Evolutionary conservation across 2,113 vertebrate genomes (phyloP).

Genomic region (Spizaetus ornatus): DNA sequence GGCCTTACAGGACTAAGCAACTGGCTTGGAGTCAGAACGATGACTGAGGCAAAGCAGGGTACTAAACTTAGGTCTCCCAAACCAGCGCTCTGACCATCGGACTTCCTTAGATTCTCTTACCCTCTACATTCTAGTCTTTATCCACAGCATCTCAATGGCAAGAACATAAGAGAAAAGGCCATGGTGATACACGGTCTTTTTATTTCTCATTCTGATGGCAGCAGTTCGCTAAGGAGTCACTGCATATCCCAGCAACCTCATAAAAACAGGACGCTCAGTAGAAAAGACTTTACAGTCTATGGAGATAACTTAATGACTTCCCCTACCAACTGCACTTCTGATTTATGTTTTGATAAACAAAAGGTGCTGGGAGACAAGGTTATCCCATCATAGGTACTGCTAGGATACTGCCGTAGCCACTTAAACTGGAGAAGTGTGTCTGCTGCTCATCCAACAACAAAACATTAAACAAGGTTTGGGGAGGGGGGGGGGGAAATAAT

Average conservation of each 20-base stretch:
- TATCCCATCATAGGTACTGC: neutral
- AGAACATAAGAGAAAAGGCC: neutral
- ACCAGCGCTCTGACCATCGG: neutral
- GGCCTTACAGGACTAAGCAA: neutral
- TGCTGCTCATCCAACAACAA: neutral
- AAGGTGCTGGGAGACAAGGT: neutral
- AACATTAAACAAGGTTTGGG: neutral
- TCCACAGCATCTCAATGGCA: neutral
- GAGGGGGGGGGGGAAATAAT: rapidly evolving
- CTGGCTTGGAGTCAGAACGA: neutral
- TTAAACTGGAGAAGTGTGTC: neutral
- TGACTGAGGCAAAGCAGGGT: neutral
- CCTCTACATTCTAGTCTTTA: neutral
- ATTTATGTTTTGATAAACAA: neutral
- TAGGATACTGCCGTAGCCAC: neutral
- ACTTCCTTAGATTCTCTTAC: neutral
- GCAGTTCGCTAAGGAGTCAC: neutral
- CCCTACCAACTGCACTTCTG: neutral
- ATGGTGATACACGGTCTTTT: neutral
- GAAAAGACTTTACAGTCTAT: neutral
- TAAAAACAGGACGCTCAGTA: neutral
- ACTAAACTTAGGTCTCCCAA: neutral
- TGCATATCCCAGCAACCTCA: neutral
- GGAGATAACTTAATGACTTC: neutral
- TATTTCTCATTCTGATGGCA: neutral